A percentile compares a stretch with the other conserved stretches of the same genome.
These are phyloP conservation scores for Dinomys branickii DNA, from an alignment of 2,113 vertebrate genomes.

Conservation along the genomic window DNA sequence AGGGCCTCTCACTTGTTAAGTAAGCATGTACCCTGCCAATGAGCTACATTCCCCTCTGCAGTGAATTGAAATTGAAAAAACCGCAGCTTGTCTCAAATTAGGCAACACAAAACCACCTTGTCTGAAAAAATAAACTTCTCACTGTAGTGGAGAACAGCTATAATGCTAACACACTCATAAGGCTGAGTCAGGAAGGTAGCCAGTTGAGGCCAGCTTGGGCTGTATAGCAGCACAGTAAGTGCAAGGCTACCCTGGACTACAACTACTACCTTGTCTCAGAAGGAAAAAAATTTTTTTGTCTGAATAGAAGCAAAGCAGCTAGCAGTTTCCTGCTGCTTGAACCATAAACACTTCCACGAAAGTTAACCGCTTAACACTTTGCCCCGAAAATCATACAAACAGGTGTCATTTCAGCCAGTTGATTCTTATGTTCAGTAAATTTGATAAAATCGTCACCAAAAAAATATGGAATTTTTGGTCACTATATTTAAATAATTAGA, in stretches of 20 bases:
- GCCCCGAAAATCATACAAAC: not conserved
- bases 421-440: not conserved
- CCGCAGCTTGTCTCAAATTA: not conserved
- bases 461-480: not conserved
- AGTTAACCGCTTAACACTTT: not conserved
- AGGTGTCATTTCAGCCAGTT: not conserved
- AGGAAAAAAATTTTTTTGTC: not conserved
- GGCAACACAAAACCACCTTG: not conserved
- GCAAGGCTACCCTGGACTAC: not conserved
- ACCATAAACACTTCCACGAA: not conserved
- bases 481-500: not conserved
- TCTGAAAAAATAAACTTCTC: not conserved
- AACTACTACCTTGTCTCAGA: not conserved
- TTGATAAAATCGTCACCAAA: not conserved
- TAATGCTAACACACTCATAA: not conserved
- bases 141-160: not conserved
- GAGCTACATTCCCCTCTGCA: not conserved
- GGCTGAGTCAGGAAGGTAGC: not conserved
- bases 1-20: not conserved
- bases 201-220: not conserved
- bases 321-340: not conserved
- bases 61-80: not conserved
- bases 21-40: not conserved
- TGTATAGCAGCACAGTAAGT: not conserved
- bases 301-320: not conserved